Evolutionary conservation across 2,797 vertebrate genomes (phyloP), one percentile per base, ranked within the genome.

Genomic region (Otus scops): DNA sequence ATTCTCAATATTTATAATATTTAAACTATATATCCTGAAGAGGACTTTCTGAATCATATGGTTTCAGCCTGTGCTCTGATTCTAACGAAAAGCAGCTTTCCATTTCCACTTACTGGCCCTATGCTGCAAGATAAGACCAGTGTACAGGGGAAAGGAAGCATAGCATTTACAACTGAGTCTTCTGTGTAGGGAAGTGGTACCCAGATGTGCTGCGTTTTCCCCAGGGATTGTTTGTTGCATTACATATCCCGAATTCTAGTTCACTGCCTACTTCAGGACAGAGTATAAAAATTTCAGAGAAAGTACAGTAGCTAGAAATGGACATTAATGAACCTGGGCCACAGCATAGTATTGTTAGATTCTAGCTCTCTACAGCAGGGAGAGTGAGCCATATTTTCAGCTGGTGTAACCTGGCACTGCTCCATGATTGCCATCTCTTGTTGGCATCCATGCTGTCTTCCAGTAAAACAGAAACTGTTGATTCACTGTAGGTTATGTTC

Each of bases 61-160:
- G 1, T 48, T 79, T 85, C 10, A 48, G 43, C 6, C 10, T 75
- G 15, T 84, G 6, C 9, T 34, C 16, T 48, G 10, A 61, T 84
- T 3, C 3, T 47, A 13, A 6, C 43, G 22, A 34, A 81, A 74
- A 92, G 19, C 22, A 76, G 6, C 12, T 91, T 86, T 82, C 74
- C 0, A 2, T 51, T 93, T 63, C 19, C 9, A 2, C 2, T 36
- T 27, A 17, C 22, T 36, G 19, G 3, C 22, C 13, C 6, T 47
- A 0, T 39, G 19, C 30, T 76, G 19, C 24, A 59, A 69, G 38
- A 24, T 36, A n/a, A 65, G 41, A 36, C 3, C 27, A 30, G 4
- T 6, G 7, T 20, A 11, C 3, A 3, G 20, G 15, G 4, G 11
- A 56, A 53, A 50, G 13, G 16, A 45, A 75, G 2, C 1, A 4